phyloP scores from a whole-genome alignment of 2,797 vertebrate species.

The Lacerta viridis region DNA sequence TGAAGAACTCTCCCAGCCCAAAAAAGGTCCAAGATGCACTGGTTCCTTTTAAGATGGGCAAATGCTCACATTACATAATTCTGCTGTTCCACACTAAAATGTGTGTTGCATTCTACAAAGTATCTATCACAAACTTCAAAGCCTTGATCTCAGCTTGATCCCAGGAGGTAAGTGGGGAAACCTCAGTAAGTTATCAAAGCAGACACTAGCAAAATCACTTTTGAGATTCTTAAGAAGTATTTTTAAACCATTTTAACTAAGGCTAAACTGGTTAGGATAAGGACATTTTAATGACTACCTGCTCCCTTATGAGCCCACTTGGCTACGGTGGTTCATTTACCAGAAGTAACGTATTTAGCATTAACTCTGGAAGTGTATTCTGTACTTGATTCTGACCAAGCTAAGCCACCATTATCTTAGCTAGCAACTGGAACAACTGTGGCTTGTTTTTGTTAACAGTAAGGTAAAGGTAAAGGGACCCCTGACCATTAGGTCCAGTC shows the following conservation, averaged over 20 bases:
- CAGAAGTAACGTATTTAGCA: too few species aligned
- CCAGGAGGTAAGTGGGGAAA: background rate
- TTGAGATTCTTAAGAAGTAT: background rate
- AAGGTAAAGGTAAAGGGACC: too few species aligned
- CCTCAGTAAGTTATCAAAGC: background rate
- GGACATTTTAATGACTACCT: background rate
- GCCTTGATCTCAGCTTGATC: background rate
- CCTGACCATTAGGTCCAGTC: too few species aligned
- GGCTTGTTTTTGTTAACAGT: too few species aligned
- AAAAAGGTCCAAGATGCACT: background rate
- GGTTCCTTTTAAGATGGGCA: constrained; percentile 57
- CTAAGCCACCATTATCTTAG: too few species aligned
- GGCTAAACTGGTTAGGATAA: background rate
- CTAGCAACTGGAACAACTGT: too few species aligned
- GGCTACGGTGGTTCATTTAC: too few species aligned
- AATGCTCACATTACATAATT: background rate
- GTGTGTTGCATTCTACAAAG: background rate
- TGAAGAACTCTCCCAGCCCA: too few species aligned
- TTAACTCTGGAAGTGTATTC: too few species aligned
- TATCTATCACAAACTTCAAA: background rate
- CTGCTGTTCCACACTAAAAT: background rate
- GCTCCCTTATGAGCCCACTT: too few species aligned
- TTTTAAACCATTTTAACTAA: background rate
- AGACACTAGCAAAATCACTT: background rate
- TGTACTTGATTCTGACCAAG: too few species aligned